Base-by-base conservation (phyloP, 2,113 vertebrate species). In the Cyprinodon brontotheroides region DNA sequence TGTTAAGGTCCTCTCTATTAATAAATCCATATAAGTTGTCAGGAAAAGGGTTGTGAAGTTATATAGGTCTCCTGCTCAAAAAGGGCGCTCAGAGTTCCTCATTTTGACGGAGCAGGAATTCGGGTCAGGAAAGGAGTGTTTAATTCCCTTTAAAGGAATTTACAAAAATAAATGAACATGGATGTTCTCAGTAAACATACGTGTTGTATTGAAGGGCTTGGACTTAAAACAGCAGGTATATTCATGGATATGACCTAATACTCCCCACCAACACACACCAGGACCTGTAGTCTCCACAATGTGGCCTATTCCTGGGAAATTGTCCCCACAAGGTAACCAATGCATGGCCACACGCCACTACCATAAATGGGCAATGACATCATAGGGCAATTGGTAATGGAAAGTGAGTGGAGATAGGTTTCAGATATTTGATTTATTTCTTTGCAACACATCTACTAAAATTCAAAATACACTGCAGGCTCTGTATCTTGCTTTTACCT, bases 11-110 rank as follows among this genome's bases (percentile, higher is more conserved):
- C 48, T 15, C 65, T 59, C 45, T 48, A 13, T 80, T 68, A 76
- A 72, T 84, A 83, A 60, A 85, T 73, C 40, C 75, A n/a, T 38
- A 63, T 72, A 65, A 29, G 50, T 63, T 68, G 61, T 17, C 61
- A 71, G 57, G 68, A 64, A 61, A 57, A 13, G 38, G 47, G 13
- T 40, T 37, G 63, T 60, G 72, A 41, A 29, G 29, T 29, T 29
- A 29, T 29, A 29, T 29, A 29, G 29, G 61, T 67, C 72, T 74
- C 85, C 79, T 86, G 74, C 57, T 81, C 48, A 29, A 70, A 64
- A 53, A 37, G 36, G 73, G 63, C 3, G 5, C 50, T 20, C 50
- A 41, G 9, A 66, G 72, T 76, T 71, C 63, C 63, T 57, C 9
- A 65, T 71, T 74, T 65, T 38, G 45, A 84, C 1, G 7, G 61